These are phyloP conservation scores for Syngnathus floridae DNA, from an alignment of 2,113 vertebrate genomes.

Conservation along the genomic window DNA sequence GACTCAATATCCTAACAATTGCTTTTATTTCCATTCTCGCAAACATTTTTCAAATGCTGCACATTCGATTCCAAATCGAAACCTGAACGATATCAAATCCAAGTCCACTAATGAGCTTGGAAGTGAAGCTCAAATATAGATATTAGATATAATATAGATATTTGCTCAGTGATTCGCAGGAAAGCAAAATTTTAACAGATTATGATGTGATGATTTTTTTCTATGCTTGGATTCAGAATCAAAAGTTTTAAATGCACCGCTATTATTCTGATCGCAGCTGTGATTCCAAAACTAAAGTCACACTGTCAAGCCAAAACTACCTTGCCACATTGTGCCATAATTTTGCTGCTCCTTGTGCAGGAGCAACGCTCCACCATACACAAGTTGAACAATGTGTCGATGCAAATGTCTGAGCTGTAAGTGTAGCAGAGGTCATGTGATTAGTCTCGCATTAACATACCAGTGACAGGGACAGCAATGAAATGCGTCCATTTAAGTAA, in stretches of 20 bases:
- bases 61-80: neutral
- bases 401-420: neutral
- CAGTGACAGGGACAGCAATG: too few relatives aligned
- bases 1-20: neutral
- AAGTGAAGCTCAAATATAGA: too few relatives aligned
- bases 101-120: neutral
- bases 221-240: neutral
- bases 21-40: neutral
- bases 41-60: neutral
- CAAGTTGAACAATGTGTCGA: neutral
- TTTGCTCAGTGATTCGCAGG: neutral
- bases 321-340: neutral
- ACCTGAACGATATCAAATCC: neutral
- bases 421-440: neutral
- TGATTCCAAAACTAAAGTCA: neutral
- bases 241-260: neutral
- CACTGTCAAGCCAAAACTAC: neutral
- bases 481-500: too few relatives aligned
- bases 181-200: neutral
- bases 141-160: too few relatives aligned
- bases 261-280: neutral
- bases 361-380: neutral
- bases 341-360: neutral
- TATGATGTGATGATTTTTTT: neutral
- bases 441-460: too few relatives aligned